These are phyloP conservation scores for Aromia moschata DNA, from an alignment of 2,888 invertebrate species.

Conservation along the genomic window DNA sequence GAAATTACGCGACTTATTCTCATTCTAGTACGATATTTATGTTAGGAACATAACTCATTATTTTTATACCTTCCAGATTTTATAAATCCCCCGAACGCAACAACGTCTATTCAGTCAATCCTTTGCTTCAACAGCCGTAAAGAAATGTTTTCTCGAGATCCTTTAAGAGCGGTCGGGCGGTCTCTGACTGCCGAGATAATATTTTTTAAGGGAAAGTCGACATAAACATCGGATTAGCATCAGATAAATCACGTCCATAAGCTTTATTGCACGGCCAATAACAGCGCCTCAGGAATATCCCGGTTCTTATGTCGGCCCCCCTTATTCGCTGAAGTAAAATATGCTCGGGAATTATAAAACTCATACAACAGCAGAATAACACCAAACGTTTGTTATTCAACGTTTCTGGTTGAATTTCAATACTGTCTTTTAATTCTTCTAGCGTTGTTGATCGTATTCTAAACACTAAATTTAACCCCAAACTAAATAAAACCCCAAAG, in stretches of 20 bases:
- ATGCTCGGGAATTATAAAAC: conserved; percentile 17
- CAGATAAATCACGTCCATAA: conserved; percentile 23
- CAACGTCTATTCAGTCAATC: not conserved
- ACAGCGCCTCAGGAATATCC: conserved; percentile 18
- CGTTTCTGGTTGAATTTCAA: too few species aligned
- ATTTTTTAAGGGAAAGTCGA: conserved; percentile 21
- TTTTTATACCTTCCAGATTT: too few species aligned
- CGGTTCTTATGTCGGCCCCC: conserved; percentile 12
- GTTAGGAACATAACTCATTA: too few species aligned
- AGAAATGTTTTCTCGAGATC: conserved; percentile 9
- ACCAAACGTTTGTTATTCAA: too few species aligned
- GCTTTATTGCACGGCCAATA: conserved; percentile 23
- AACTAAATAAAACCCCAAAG: too few species aligned
- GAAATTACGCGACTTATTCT: too few species aligned
- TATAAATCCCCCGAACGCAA: not conserved
- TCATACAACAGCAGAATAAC: too few species aligned
- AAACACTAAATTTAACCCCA: too few species aligned
- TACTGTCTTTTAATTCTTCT: too few species aligned
- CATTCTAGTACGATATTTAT: too few species aligned
- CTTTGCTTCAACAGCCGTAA: not conserved
- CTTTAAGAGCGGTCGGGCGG: not conserved
- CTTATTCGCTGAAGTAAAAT: conserved; percentile 15
- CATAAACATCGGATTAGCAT: conserved; percentile 27
- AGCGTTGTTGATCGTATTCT: too few species aligned
- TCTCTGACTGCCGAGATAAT: conserved; percentile 3